A percentile compares a stretch with the other conserved stretches of the same genome.
Evolutionary conservation across 2,888 invertebrate species (phyloP).

Genomic region (Gibbula magus): DNA sequence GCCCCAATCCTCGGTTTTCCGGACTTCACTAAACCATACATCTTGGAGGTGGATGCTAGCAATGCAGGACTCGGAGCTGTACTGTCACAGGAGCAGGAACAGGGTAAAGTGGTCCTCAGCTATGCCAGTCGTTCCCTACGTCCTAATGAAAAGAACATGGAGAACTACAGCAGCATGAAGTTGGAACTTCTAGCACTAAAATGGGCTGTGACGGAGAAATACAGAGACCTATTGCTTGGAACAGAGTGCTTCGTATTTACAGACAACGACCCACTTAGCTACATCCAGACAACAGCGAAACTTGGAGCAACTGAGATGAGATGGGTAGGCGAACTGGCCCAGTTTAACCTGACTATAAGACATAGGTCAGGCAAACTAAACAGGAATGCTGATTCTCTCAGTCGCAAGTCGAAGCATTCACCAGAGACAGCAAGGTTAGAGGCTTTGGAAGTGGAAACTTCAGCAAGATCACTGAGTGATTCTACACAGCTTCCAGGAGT

Average conservation of each 20-base stretch:
- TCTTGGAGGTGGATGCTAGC: too few species aligned
- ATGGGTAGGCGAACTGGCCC: constrained; percentile 29
- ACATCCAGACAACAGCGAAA: constrained; percentile 40
- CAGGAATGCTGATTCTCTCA: constrained; percentile 43
- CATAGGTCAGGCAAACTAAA: constrained; percentile 40
- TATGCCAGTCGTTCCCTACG: constrained; percentile 44
- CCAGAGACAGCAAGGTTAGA: neutral
- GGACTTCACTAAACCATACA: constrained; percentile 31
- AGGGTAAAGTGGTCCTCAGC: constrained; percentile 28
- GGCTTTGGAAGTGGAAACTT: neutral
- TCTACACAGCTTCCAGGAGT: too few species aligned
- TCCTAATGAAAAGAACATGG: constrained; percentile 30
- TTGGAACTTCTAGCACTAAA: constrained; percentile 44
- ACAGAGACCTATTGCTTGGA: constrained; percentile 32
- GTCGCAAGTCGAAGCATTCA: constrained; percentile 23
- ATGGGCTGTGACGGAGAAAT: constrained; percentile 45
- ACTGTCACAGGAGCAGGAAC: too few species aligned
- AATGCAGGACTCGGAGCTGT: too few species aligned
- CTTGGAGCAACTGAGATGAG: too few species aligned
- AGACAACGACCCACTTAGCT: constrained; percentile 37
- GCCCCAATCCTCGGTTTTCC: constrained; percentile 41
- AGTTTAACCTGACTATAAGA: constrained; percentile 42
- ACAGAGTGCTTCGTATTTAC: constrained; percentile 35
- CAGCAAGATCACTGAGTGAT: too few species aligned
- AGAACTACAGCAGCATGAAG: constrained; percentile 42